These are phyloP conservation scores for Clanis bilineata DNA, from an alignment of 2,888 invertebrate genomes.

Conservation along the genomic window DNA sequence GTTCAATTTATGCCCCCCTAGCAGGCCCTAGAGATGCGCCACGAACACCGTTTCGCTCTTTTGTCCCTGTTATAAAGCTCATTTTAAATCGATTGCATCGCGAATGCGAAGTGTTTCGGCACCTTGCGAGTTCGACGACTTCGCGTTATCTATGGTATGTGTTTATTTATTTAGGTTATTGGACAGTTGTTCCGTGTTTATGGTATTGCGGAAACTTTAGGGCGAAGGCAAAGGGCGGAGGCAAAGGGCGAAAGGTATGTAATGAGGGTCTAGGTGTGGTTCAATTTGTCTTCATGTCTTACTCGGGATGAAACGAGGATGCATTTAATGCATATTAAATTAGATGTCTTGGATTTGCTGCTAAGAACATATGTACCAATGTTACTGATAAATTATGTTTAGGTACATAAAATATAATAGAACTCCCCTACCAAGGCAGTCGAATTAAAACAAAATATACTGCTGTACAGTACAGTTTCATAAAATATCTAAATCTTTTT, in stretches of 20 bases:
- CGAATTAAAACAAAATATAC: too few relatives aligned
- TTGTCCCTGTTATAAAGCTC: slow-evolving; percentile 28
- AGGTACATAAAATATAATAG: too few relatives aligned
- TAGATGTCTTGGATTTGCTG: neutral
- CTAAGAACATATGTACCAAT: neutral
- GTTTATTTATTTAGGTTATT: slow-evolving; percentile 22
- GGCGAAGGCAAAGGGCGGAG: too few relatives aligned
- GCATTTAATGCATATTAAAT: slow-evolving; percentile 8
- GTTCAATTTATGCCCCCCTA: slow-evolving; percentile 66
- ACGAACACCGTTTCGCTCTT: slow-evolving; percentile 30
- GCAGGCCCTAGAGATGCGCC: slow-evolving; percentile 52
- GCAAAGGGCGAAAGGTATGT: neutral
- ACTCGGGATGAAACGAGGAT: neutral
- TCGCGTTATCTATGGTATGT: slow-evolving; percentile 25
- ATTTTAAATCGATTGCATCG: slow-evolving; percentile 25
- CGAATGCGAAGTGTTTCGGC: slow-evolving; percentile 28
- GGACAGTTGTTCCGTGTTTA: slow-evolving; percentile 6
- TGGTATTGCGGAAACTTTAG: neutral
- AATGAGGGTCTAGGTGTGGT: neutral
- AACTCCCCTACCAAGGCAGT: too few relatives aligned
- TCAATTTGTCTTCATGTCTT: slow-evolving; percentile 8
- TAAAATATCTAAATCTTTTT: too few relatives aligned
- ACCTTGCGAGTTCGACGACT: slow-evolving; percentile 43
- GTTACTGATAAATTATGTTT: too few relatives aligned
- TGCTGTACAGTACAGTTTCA: too few relatives aligned